Base-by-base conservation (phyloP, 35 echinoderm and acorn worm species). In the Heliocidaris tuberculata region DNA sequence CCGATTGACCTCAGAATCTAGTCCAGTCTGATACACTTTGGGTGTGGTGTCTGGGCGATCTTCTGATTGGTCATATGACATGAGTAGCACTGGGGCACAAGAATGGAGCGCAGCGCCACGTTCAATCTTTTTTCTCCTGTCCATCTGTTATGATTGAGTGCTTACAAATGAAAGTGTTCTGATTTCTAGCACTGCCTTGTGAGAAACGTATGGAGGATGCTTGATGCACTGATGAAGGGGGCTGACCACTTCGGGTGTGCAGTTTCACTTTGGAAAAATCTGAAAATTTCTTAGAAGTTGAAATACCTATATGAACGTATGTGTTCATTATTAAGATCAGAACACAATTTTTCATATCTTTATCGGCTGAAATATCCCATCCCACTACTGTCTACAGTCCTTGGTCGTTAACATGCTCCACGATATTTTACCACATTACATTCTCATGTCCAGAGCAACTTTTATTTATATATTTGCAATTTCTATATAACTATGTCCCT, bases 1-100 rank as follows among this genome's bases (percentile, higher is more conserved):
- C 65, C 27, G 21, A 78, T n/a, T 78, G 65, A 78, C 65, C 65
- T 78, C 27, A 78, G 21, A 78, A 78, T 21, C 15, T 78, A n/a
- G 65, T 78, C 65, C 65, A 78, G 65, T n/a, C 65, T 78, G 65
- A 78, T 78, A 78, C 65, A 78, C 21, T 78, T 78, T 78, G 65
- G 65, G 65, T 78, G 65, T 78, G 65, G 65, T n/a, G 65, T 78
- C 65, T 78, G 65, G 65, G 65, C 52, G 27, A n/a, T 19, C 65
- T 24, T 78, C 65, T 19, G 4, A 78, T 78, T 78, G 65, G 65
- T 78, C 65, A 78, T 19, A 27, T 78, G 65, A 78, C 65, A 7
- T 7, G 65, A 78, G 21, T 24, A 7, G 17, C 12, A 7, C 21
- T 7, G 21, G 2, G 0, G 27, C 65, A 24, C 13, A 16, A 7